A percentile compares a stretch with the other conserved stretches of the same genome.
Conservation (phyloP, 2,888 invertebrate genomes). For the Hybos culiciformis region DNA sequence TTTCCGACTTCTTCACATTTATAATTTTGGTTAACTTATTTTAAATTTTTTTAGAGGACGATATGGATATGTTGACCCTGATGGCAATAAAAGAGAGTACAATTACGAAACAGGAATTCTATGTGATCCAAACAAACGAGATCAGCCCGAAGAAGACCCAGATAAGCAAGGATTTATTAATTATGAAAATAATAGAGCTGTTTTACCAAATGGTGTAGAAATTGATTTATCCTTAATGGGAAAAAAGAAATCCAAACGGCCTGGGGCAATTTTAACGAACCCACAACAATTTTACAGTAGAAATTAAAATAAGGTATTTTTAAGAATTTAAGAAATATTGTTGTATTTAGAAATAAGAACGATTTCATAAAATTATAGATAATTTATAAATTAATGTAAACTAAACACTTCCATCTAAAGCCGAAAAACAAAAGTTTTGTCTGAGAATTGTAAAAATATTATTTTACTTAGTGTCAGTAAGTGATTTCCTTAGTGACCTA, state of each 20-base stretch:
- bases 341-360: no score
- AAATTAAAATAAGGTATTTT: background rate
- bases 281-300: constrained; percentile 8
- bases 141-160: constrained; percentile 37
- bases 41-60: constrained; percentile 43
- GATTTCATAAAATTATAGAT: no score
- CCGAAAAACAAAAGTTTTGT: no score
- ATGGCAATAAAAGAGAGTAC: constrained; percentile 67
- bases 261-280: constrained; percentile 30
- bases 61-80: constrained; percentile 75
- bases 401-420: no score
- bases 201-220: constrained; percentile 56
- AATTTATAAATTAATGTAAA: no score
- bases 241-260: constrained; percentile 53
- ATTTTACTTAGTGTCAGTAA: no score
- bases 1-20: no score
- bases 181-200: constrained; percentile 59
- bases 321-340: no score
- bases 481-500: no score
- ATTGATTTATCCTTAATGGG: constrained; percentile 57
- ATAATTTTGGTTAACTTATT: background rate
- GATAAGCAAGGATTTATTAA: constrained; percentile 46
- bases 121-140: constrained; percentile 39
- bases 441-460: no score
- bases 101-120: constrained; percentile 68